A percentile compares a stretch with the other conserved stretches of the same genome.
phyloP scores from a whole-genome alignment of 2,113 vertebrate species.

The Sphyrna mokarran region DNA sequence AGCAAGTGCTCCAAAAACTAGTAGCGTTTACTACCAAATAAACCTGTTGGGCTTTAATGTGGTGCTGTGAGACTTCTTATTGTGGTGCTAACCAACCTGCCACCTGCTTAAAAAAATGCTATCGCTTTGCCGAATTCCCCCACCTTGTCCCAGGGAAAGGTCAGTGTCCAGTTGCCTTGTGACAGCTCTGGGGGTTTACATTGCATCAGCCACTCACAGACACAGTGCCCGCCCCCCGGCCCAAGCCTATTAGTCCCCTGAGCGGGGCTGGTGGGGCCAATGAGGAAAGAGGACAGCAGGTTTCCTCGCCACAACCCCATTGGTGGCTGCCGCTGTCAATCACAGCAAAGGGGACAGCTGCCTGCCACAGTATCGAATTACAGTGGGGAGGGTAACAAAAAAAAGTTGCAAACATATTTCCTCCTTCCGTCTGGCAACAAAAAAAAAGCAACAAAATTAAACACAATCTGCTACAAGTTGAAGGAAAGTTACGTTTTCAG shows the following conservation, averaged over 20 bases:
- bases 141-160: background rate
- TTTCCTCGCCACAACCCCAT: background rate
- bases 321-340: background rate
- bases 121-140: too few relatives aligned
- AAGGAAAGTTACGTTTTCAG: background rate
- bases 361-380: background rate
- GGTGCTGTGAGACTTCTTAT: too few relatives aligned
- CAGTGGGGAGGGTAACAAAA: background rate
- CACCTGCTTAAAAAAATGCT: background rate
- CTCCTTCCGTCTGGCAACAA: background rate
- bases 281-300: too few relatives aligned
- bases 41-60: too few relatives aligned
- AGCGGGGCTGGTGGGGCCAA: too few relatives aligned
- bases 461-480: background rate
- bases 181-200: conserved; percentile 7
- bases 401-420: background rate
- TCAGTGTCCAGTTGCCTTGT: background rate
- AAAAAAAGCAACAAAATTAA: background rate
- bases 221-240: background rate
- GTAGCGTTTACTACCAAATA: too few relatives aligned
- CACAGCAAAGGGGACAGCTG: background rate
- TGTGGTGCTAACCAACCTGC: too few relatives aligned
- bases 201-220: conserved; percentile 23
- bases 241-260: background rate
- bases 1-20: too few relatives aligned